phyloP scores from a whole-genome alignment of 1,140 invertebrate species.

The Hyles vespertilio region DNA sequence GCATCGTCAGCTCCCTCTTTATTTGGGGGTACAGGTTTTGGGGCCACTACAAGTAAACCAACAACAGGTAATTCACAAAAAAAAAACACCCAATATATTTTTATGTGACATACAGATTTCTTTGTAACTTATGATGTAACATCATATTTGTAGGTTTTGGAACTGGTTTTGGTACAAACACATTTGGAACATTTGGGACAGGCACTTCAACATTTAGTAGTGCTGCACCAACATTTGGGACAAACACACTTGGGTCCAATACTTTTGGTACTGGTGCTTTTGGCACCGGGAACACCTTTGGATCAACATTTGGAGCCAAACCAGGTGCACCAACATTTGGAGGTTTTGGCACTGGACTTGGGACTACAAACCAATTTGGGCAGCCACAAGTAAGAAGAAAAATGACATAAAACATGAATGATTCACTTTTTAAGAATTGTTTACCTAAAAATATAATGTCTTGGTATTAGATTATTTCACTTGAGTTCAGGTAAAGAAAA shows the following conservation, averaged over 20 bases:
- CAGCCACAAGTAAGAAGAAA: constrained; percentile 35
- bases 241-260: constrained; percentile 40
- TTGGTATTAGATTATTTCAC: no score
- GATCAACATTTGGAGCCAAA: constrained; percentile 64
- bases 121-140: neutral
- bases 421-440: no score
- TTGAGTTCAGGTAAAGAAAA: no score
- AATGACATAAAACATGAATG: no score
- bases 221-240: constrained; percentile 46
- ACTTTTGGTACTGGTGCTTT: constrained; percentile 38
- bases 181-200: constrained; percentile 44
- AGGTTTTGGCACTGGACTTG: constrained; percentile 69
- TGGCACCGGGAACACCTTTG: constrained; percentile 25
- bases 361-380: constrained; percentile 43
- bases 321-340: constrained; percentile 69
- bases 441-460: no score
- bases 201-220: constrained; percentile 51
- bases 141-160: constrained; percentile 47
- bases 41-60: constrained; percentile 57
- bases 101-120: neutral
- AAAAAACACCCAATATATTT: no score
- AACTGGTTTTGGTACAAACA: constrained; percentile 23
- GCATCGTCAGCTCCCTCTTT: constrained; percentile 56
- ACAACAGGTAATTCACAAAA: constrained; percentile 49
- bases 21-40: constrained; percentile 74